Evolutionary conservation across 92 coral and sea anemone genomes (phyloP).

Genomic region (Bergia sp.): DNA sequence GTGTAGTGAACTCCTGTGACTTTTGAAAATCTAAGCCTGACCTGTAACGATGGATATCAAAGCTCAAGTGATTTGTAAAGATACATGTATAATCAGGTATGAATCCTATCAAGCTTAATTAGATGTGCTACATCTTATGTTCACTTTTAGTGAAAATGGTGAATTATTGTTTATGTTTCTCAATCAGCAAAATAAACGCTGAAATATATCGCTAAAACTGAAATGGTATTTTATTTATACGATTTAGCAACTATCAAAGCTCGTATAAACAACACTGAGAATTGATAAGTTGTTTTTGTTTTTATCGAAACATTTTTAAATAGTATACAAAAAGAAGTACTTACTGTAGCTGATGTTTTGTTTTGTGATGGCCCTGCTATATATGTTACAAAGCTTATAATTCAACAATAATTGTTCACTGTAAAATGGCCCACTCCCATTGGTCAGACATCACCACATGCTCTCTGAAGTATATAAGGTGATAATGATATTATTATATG

Average conservation of each 20-base stretch:
- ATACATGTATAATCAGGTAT: slow-evolving; percentile 2
- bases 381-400: not conserved
- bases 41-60: not conserved
- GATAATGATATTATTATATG: not conserved
- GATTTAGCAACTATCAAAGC: slow-evolving; percentile 1
- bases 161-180: slow-evolving; percentile 1
- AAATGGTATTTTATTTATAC: slow-evolving; percentile 1
- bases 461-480: slow-evolving; percentile 4
- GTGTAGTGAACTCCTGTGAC: slow-evolving; percentile 6
- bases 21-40: not conserved
- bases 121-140: not conserved
- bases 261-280: slow-evolving; percentile 4
- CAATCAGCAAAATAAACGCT: not conserved
- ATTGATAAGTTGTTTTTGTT: slow-evolving; percentile 1
- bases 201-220: slow-evolving; percentile 3
- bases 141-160: slow-evolving; percentile 3
- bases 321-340: slow-evolving; percentile 2
- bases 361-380: slow-evolving; percentile 1
- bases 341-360: slow-evolving; percentile 4
- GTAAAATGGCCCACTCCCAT: slow-evolving; percentile 6
- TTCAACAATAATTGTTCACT: not conserved
- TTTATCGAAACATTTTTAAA: slow-evolving; percentile 1
- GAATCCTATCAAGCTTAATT: slow-evolving; percentile 3
- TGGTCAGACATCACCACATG: slow-evolving; percentile 6
- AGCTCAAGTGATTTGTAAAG: slow-evolving; percentile 4